Conservation (phyloP, 2,888 invertebrate species). For the Plutella xylostella region DNA sequence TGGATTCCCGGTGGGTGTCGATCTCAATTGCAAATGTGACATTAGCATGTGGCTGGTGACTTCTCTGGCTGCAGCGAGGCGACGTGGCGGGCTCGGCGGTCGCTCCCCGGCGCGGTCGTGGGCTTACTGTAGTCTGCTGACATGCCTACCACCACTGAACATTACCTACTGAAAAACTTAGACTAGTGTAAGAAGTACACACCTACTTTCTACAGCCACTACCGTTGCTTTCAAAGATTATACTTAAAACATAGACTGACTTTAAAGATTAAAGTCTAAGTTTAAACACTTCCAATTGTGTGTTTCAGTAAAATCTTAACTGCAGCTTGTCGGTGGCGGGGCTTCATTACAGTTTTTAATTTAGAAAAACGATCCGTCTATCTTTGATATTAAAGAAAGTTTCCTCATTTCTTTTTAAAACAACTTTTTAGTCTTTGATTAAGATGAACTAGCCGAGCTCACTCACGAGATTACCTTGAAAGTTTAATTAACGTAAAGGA, state of each 20-base stretch:
- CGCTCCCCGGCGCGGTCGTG: too few relatives aligned
- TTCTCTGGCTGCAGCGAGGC: constrained; percentile 52
- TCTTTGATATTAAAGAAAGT: not conserved
- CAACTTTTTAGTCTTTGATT: not conserved
- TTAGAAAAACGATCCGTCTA: constrained; percentile 4
- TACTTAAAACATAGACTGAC: too few relatives aligned
- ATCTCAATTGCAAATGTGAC: constrained; percentile 64
- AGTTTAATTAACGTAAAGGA: not conserved
- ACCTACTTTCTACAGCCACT: too few relatives aligned
- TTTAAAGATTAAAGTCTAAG: too few relatives aligned
- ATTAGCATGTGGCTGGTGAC: constrained; percentile 63
- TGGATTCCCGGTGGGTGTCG: constrained; percentile 55
- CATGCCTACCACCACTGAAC: too few relatives aligned
- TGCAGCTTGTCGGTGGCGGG: constrained; percentile 17
- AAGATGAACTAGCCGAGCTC: not conserved
- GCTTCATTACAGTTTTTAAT: constrained; percentile 2
- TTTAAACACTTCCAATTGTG: too few relatives aligned
- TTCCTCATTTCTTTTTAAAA: not conserved
- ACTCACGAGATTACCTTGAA: not conserved
- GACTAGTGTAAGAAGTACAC: too few relatives aligned
- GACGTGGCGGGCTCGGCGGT: too few relatives aligned
- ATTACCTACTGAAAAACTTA: too few relatives aligned
- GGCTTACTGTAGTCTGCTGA: too few relatives aligned
- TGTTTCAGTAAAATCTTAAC: constrained; percentile 29
- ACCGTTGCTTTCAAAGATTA: too few relatives aligned